Conservation (phyloP, 2,888 invertebrate species). For the Lochmaea crataegi region DNA sequence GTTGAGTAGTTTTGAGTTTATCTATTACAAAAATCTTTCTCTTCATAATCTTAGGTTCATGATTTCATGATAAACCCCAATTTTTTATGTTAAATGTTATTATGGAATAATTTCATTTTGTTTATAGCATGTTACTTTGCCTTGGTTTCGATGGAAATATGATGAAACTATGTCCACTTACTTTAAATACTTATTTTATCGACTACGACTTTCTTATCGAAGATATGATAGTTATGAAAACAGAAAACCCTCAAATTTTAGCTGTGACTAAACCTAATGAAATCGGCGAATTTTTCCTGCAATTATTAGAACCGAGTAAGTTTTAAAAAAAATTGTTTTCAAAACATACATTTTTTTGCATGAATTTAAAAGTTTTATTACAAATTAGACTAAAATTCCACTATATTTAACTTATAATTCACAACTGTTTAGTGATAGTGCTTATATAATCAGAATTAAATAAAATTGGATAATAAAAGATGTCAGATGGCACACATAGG, state of each 20-base stretch:
- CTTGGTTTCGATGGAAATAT: conserved; percentile 46
- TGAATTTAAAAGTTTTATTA: neutral
- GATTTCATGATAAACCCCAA: too few relatives aligned
- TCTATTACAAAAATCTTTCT: too few relatives aligned
- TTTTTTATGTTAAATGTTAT: too few relatives aligned
- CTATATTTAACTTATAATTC: too few relatives aligned
- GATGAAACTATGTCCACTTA: conserved; percentile 44
- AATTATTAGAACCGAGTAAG: conserved; percentile 40
- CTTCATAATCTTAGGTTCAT: too few relatives aligned
- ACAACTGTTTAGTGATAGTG: too few relatives aligned
- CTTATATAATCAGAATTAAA: too few relatives aligned
- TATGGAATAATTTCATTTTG: neutral
- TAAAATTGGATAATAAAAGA: too few relatives aligned
- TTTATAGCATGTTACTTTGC: conserved; percentile 50
- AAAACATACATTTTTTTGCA: neutral
- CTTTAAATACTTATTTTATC: conserved; percentile 43
- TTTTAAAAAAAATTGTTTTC: conserved; percentile 5
- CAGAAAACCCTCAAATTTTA: conserved; percentile 38
- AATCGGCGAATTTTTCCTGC: conserved; percentile 38
- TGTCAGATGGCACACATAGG: too few relatives aligned
- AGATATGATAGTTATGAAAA: conserved; percentile 41
- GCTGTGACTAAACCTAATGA: conserved; percentile 43
- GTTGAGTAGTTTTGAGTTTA: too few relatives aligned
- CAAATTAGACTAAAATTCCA: too few relatives aligned
- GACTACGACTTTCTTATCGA: conserved; percentile 41